A percentile compares a stretch with the other conserved stretches of the same genome.
phyloP scores from a whole-genome alignment of 2,113 vertebrate species.

The Prietella phreatophila region DNA sequence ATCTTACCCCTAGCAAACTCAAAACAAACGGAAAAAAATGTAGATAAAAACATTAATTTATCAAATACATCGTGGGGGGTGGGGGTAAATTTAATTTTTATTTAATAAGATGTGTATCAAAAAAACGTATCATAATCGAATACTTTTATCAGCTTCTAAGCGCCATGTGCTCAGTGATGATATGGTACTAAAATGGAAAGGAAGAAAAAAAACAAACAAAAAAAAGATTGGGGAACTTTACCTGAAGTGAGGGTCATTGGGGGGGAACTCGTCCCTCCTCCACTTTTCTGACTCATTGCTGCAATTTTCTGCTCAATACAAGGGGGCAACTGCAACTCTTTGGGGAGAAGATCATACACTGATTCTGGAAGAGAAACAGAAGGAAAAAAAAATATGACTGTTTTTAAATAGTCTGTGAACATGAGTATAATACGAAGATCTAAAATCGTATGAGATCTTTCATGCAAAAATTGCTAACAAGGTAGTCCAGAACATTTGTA shows the following conservation, averaged over 20 bases:
- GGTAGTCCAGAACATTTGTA: not conserved
- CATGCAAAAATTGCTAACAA: not conserved
- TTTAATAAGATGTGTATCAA: not conserved
- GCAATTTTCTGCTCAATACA: slow-evolving; percentile 80
- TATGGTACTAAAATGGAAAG: not conserved
- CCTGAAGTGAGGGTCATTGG: slow-evolving; percentile 88
- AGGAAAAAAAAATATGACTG: not conserved
- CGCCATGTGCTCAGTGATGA: slow-evolving; percentile 67
- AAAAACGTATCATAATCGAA: not conserved
- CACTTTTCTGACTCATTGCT: slow-evolving; percentile 97
- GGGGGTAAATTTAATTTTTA: not conserved
- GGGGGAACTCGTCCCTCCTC: slow-evolving; percentile 89
- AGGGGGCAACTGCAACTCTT: slow-evolving; percentile 89
- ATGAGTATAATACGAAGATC: not conserved
- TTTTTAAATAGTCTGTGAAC: not conserved
- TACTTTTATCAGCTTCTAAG: not conserved
- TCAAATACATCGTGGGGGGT: not conserved
- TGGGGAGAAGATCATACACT: slow-evolving; percentile 95
- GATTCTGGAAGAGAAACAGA: slow-evolving; percentile 76
- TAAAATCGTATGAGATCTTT: not conserved
- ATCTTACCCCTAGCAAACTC: not conserved
- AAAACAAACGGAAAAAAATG: not conserved
- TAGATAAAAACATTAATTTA: not conserved
- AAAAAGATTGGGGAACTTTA: slow-evolving; percentile 74
- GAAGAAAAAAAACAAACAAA: slow-evolving; percentile 56